Percentiles rank a stretch among this genome's conserved stretches.
phyloP scores from a whole-genome alignment of 2,888 invertebrate species.

The Portevinia maculata region DNA sequence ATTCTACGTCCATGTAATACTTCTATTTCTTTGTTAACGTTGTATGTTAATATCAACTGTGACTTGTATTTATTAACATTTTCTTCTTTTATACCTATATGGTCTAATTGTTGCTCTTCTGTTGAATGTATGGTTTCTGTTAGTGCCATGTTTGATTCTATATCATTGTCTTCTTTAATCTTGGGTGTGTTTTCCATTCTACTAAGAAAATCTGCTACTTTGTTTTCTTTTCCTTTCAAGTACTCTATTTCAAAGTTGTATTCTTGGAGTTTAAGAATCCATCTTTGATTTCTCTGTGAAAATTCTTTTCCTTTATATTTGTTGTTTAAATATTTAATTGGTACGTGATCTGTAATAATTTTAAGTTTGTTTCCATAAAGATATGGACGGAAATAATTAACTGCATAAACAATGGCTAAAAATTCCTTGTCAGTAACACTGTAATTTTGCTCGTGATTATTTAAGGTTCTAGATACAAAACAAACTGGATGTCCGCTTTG shows the following conservation, averaged over 20 bases:
- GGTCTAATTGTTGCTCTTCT: too few relatives aligned
- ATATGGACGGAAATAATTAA: slow-evolving; percentile 25
- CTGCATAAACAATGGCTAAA: slow-evolving; percentile 15
- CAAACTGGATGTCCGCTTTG: not conserved
- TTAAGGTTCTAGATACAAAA: slow-evolving; percentile 12
- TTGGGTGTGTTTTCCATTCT: slow-evolving; percentile 50
- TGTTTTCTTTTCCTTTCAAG: slow-evolving; percentile 61
- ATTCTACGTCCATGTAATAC: slow-evolving; percentile 45
- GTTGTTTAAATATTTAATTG: not conserved
- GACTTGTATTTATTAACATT: not conserved
- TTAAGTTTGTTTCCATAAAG: slow-evolving; percentile 25
- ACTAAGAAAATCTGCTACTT: slow-evolving; percentile 69
- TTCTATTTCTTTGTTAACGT: too few relatives aligned
- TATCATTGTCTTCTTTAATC: slow-evolving; percentile 45
- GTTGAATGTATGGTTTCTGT: slow-evolving; percentile 23
- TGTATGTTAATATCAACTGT: slow-evolving; percentile 1
- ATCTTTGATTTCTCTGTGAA: slow-evolving; percentile 11
- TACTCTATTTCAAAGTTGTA: slow-evolving; percentile 56
- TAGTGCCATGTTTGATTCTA: slow-evolving; percentile 42
- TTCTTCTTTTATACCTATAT: too few relatives aligned
- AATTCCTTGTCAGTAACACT: slow-evolving; percentile 3
- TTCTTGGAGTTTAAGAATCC: slow-evolving; percentile 27
- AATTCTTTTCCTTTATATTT: not conserved
- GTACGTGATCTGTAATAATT: slow-evolving; percentile 1
- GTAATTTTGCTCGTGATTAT: slow-evolving; percentile 16